These are phyloP conservation scores for Bubo bubo DNA, from an alignment of 2,113 vertebrate genomes.

Conservation along the genomic window DNA sequence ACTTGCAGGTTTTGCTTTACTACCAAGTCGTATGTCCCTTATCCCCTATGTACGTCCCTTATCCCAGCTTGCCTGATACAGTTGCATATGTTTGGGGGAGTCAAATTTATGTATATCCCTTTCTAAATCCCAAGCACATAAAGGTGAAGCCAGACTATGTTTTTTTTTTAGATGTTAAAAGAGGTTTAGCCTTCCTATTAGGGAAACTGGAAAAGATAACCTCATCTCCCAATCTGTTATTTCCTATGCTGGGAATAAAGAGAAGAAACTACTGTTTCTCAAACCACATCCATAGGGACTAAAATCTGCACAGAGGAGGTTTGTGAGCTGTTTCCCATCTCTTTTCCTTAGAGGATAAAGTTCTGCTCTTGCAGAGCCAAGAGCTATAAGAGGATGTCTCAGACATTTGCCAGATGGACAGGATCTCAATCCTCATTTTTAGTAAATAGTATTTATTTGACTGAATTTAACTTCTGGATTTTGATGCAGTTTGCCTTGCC, in stretches of 20 bases:
- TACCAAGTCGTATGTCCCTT: not conserved
- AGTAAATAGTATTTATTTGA: not conserved
- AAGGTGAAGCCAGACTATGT: not conserved
- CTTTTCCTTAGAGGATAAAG: not conserved
- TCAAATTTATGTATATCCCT: not conserved
- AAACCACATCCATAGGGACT: not conserved
- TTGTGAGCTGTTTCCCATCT: not conserved
- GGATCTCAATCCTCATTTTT: not conserved
- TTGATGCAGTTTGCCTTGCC: not conserved
- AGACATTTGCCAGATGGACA: not conserved
- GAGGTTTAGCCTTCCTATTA: not conserved
- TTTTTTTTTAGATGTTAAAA: not conserved
- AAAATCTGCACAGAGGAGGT: not conserved
- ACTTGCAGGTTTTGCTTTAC: not conserved
- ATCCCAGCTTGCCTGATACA: not conserved
- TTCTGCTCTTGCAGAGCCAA: not conserved
- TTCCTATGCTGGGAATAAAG: not conserved
- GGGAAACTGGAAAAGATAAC: not conserved
- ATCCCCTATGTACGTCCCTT: accelerated
- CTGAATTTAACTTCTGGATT: not conserved
- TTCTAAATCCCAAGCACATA: not conserved
- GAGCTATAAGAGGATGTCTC: not conserved
- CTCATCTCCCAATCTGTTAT: not conserved
- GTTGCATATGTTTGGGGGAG: not conserved
- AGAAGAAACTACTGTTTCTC: not conserved